Evolutionary conservation across 2,797 vertebrate species (phyloP).

Genomic region (Sitta carolinensis): DNA sequence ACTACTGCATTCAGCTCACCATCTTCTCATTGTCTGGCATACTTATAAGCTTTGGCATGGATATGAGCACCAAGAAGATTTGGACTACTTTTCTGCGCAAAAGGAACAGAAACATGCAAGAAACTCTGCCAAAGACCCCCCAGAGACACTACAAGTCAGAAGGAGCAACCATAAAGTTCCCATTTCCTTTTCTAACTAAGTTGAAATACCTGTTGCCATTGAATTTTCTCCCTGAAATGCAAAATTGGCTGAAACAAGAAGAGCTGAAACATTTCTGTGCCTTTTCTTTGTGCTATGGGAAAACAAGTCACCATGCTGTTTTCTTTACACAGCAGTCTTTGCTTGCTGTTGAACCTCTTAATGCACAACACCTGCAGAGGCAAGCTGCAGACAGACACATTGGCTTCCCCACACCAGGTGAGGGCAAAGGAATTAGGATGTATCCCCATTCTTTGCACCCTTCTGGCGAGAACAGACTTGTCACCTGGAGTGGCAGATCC

Average conservation of each 20-base stretch:
- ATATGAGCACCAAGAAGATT: neutral
- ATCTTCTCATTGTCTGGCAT: neutral
- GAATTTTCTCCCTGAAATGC: neutral
- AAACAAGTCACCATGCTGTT: neutral
- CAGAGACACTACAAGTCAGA: neutral
- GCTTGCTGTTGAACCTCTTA: neutral
- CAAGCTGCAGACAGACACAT: neutral
- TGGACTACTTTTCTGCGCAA: neutral
- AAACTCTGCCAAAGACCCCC: neutral
- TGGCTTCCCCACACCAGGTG: fast-evolving
- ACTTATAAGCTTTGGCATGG: neutral
- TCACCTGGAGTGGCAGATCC: neutral
- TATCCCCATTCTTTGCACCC: neutral
- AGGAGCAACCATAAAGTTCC: neutral
- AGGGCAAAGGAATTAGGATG: neutral
- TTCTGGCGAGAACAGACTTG: neutral
- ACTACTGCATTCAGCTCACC: neutral
- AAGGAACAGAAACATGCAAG: neutral
- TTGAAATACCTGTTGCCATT: neutral
- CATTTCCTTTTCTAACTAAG: neutral
- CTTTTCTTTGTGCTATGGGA: neutral
- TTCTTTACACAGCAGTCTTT: neutral
- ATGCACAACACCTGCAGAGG: neutral
- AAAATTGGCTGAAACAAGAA: neutral
- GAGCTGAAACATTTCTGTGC: neutral